Percentiles rank a stretch among this genome's conserved stretches.
Evolutionary conservation across 2,797 vertebrate genomes (phyloP).

Genomic region (Macrochelys suwanniensis): DNA sequence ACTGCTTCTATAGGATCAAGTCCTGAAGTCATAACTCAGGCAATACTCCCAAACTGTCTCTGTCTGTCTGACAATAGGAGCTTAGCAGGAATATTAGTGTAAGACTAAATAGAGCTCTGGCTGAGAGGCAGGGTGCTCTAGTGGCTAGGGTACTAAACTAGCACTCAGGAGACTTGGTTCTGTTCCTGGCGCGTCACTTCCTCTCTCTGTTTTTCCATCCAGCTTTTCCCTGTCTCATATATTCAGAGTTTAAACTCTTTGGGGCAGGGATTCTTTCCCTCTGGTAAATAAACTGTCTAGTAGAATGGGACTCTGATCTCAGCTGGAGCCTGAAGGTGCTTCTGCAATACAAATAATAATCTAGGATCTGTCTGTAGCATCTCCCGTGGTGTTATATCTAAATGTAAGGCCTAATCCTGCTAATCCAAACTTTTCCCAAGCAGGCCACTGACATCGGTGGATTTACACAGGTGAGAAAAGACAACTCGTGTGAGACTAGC

Average conservation of each 20-base stretch:
- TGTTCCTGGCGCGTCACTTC: neutral
- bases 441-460: accelerated
- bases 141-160: neutral
- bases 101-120: too few relatives aligned
- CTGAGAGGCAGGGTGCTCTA: neutral
- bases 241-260: neutral
- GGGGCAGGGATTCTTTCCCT: neutral
- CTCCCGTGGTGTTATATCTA: neutral
- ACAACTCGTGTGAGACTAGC: slow-evolving; percentile 34
- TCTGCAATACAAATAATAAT: neutral
- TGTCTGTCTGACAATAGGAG: neutral
- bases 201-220: too few relatives aligned
- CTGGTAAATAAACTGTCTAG: neutral
- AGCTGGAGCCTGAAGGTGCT: accelerated
- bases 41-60: neutral
- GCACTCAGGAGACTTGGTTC: neutral
- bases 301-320: accelerated
- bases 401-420: neutral
- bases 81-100: accelerated
- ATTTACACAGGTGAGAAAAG: slow-evolving; percentile 54
- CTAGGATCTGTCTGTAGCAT: accelerated
- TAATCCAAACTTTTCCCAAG: neutral
- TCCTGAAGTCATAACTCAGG: neutral
- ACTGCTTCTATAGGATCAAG: neutral
- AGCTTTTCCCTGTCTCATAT: too few relatives aligned